These are phyloP conservation scores for Pseudomyrmex gracilis DNA, from an alignment of 1,140 invertebrate genomes.

Conservation along the genomic window DNA sequence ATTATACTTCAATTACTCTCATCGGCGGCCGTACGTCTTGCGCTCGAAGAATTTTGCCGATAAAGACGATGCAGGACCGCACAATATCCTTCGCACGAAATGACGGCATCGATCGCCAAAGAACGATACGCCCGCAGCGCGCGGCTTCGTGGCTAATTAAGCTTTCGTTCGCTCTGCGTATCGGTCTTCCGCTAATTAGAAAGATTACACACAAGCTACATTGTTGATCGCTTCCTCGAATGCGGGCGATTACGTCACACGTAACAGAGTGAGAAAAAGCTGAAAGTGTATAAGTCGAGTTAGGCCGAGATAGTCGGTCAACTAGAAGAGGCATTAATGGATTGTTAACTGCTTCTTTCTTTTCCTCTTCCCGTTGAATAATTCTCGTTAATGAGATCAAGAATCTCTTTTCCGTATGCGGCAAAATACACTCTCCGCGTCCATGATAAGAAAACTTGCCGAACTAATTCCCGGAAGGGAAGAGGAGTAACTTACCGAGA, in stretches of 20 bases:
- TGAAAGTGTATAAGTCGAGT: not conserved
- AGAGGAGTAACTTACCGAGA: not conserved
- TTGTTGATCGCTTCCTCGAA: conserved; percentile 28
- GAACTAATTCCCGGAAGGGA: not conserved
- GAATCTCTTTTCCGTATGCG: not conserved
- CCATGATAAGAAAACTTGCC: too few relatives aligned
- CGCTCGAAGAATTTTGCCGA: conserved; percentile 48
- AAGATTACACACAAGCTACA: conserved; percentile 32
- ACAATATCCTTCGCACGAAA: conserved; percentile 34
- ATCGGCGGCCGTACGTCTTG: not conserved
- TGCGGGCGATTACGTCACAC: conserved; percentile 53
- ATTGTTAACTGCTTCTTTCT: conserved; percentile 22
- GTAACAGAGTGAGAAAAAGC: not conserved
- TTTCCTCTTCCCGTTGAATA: not conserved
- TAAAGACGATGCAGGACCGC: conserved; percentile 30
- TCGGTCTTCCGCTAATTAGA: conserved; percentile 53
- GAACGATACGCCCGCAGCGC: conserved; percentile 33
- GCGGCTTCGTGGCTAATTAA: conserved; percentile 40
- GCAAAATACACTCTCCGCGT: not conserved
- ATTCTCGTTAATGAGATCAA: not conserved
- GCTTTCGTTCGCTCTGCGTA: conserved; percentile 36
- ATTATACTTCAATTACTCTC: not conserved
- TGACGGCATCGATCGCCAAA: conserved; percentile 31
- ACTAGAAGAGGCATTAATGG: conserved; percentile 19
- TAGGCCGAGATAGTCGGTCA: conserved; percentile 25